Conservation (phyloP, 2,888 invertebrate species). For the Leucophenga montana region DNA sequence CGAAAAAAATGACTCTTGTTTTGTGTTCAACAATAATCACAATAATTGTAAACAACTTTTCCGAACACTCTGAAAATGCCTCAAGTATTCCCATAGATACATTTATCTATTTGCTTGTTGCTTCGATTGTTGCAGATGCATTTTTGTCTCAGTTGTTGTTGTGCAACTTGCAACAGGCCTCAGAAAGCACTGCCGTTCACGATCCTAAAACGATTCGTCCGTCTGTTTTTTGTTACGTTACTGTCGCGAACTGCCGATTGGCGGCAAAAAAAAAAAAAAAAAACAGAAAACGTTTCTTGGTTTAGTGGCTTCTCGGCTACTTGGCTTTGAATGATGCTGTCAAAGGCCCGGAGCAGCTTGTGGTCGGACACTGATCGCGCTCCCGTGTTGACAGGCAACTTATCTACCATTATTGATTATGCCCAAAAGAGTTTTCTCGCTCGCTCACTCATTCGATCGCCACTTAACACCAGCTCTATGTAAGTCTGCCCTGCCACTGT, state of each 20-base stretch:
- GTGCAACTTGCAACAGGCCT: neutral
- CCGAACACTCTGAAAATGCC: constrained; percentile 18
- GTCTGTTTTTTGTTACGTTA: too few relatives aligned
- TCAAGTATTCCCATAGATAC: constrained; percentile 14
- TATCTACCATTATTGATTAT: constrained; percentile 68
- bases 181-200: constrained; percentile 21
- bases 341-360: constrained; percentile 64
- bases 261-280: constrained; percentile 3
- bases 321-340: constrained; percentile 63
- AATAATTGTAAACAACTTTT: constrained; percentile 26
- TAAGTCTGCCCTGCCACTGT: neutral
- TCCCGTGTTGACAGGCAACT: constrained; percentile 48
- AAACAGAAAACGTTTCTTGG: constrained; percentile 17
- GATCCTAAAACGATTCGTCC: neutral
- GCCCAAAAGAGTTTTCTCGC: constrained; percentile 57
- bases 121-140: constrained; percentile 7
- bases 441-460: neutral
- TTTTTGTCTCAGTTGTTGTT: neutral
- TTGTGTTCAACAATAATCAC: constrained; percentile 3
- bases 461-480: constrained; percentile 33
- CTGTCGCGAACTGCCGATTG: too few relatives aligned
- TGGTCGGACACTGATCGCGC: constrained; percentile 61
- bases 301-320: too few relatives aligned
- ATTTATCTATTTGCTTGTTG: constrained; percentile 7
- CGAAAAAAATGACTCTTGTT: neutral